These are phyloP conservation scores for Hybognathus amarus DNA, from an alignment of 2,797 vertebrate genomes.

Conservation along the genomic window DNA sequence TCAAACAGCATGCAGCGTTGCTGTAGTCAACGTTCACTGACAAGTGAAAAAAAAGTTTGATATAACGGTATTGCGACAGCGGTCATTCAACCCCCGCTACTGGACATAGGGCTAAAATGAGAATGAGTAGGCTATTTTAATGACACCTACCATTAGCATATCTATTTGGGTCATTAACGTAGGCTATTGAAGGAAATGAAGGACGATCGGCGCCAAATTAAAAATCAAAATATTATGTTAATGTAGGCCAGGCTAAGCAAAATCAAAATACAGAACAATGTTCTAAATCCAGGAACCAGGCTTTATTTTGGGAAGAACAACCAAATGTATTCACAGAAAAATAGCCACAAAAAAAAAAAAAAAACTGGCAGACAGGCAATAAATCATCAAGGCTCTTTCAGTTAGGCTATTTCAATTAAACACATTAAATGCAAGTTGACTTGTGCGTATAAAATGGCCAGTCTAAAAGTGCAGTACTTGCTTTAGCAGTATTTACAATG, in stretches of 20 bases:
- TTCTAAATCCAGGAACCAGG: background rate
- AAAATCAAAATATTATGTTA: background rate
- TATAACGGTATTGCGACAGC: conserved; percentile 5
- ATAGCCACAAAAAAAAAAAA: background rate
- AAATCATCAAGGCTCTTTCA: background rate
- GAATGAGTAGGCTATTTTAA: too few relatives aligned
- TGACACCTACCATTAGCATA: background rate
- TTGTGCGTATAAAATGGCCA: background rate
- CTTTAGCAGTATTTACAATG: background rate
- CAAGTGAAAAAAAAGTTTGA: background rate
- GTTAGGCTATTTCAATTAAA: background rate
- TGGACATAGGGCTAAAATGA: background rate
- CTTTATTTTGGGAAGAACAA: conserved; percentile 15
- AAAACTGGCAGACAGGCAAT: background rate
- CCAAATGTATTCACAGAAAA: background rate
- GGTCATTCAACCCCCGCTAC: conserved; percentile 36
- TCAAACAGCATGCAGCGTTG: background rate
- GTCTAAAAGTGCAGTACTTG: background rate
- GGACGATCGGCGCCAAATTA: background rate
- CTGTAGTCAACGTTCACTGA: background rate
- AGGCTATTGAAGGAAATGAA: too few relatives aligned
- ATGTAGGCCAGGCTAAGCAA: background rate
- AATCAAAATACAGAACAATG: background rate
- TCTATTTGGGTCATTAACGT: background rate
- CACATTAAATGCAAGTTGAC: background rate